Evolutionary conservation across 2,113 vertebrate species (phyloP).

Genomic region (Cochlearius cochlearius): DNA sequence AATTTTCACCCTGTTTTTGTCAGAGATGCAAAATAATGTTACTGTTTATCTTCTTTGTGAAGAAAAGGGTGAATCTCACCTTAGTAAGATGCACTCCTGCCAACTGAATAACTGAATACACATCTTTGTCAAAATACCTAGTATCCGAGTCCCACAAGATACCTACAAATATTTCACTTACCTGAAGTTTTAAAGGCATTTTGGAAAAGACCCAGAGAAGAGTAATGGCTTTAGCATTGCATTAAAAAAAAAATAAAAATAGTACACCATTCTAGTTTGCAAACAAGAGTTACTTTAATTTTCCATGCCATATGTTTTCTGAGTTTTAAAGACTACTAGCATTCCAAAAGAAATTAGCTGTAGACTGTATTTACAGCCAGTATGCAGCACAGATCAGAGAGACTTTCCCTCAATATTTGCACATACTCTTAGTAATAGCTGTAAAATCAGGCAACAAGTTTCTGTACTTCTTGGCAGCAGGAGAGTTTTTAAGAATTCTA

Average conservation of each 20-base stretch:
- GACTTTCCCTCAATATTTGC: constrained; percentile 37
- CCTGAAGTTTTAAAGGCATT: not conserved
- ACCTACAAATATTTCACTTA: not conserved
- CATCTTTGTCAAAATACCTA: not conserved
- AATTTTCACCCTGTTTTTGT: not conserved
- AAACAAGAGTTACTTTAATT: constrained; percentile 28
- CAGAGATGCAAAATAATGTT: not conserved
- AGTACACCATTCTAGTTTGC: not conserved
- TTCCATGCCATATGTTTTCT: constrained; percentile 45
- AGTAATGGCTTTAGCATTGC: not conserved
- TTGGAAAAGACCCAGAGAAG: not conserved
- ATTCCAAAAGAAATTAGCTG: constrained; percentile 40
- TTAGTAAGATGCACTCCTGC: not conserved
- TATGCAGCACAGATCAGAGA: not conserved
- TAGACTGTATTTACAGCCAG: constrained; percentile 14
- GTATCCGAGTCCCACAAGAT: not conserved
- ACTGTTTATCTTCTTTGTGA: not conserved
- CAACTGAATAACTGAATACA: not conserved
- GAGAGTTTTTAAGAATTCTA: not conserved
- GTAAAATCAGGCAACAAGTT: constrained; percentile 16
- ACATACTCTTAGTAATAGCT: constrained; percentile 21
- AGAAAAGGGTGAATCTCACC: not conserved
- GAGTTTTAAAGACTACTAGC: constrained; percentile 13
- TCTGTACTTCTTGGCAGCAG: not conserved
- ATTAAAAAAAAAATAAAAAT: not conserved